A percentile compares a stretch with the other conserved stretches of the same genome.
Conservation (phyloP, 2,888 invertebrate species). For the Lordiphosa andalusiaca region DNA sequence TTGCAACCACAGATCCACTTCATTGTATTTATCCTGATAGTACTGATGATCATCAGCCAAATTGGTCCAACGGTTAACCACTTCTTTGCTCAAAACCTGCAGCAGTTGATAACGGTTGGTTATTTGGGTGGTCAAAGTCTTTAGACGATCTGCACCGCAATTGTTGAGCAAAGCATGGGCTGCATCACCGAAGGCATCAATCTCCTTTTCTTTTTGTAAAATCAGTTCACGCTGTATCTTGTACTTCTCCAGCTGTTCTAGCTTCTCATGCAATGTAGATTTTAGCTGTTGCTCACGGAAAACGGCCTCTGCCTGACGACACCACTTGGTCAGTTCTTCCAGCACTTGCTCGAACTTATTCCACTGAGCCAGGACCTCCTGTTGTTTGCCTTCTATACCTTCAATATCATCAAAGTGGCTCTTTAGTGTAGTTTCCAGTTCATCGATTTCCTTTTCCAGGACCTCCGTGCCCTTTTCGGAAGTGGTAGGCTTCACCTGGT, state of each 20-base stretch:
- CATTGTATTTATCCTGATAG: conserved; percentile 88
- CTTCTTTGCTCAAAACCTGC: conserved; percentile 90
- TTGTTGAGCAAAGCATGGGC: conserved; percentile 92
- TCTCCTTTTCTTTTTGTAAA: conserved; percentile 89
- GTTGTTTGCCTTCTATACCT: conserved; percentile 87
- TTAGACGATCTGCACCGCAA: conserved; percentile 91
- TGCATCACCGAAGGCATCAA: conserved; percentile 93
- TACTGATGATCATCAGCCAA: conserved; percentile 91
- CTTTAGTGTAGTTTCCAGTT: conserved; percentile 85
- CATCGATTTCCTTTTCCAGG: conserved; percentile 87
- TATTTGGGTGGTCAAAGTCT: conserved; percentile 93
- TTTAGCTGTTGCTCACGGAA: conserved; percentile 93
- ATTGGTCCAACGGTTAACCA: conserved; percentile 90
- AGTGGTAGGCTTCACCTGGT: conserved; percentile 88
- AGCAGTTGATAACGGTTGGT: conserved; percentile 91
- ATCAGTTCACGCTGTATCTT: conserved; percentile 89
- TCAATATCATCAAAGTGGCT: conserved; percentile 86
- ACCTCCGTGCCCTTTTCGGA: conserved; percentile 88
- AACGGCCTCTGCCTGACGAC: conserved; percentile 89
- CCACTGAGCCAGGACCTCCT: conserved; percentile 90
- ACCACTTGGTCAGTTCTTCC: conserved; percentile 91
- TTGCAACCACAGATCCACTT: conserved; percentile 88
- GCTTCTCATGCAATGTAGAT: conserved; percentile 90
- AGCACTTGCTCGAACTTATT: conserved; percentile 91
- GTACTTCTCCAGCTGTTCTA: conserved; percentile 86